phyloP scores from a whole-genome alignment of 2,888 invertebrate genomes.

The Marronus borbonicus region DNA sequence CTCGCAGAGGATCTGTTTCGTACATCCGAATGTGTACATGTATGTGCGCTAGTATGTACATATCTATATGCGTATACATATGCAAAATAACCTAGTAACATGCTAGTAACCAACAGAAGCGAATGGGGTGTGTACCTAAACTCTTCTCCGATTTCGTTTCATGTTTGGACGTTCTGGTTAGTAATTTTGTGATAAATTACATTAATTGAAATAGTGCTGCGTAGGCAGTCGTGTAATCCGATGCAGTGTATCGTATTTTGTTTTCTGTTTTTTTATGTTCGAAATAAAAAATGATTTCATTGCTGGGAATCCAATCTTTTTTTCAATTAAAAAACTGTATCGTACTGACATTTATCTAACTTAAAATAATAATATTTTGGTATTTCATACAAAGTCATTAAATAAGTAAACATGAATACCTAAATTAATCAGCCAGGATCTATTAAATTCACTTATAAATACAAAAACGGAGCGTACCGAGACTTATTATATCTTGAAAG shows the following conservation, averaged over 20 bases:
- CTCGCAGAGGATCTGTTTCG: not conserved
- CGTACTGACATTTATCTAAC: too few species aligned
- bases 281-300: not conserved
- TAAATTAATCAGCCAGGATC: too few species aligned
- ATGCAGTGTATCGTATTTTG: not conserved
- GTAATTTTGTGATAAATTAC: conserved; percentile 39
- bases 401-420: too few species aligned
- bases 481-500: too few species aligned
- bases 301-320: not conserved
- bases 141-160: conserved; percentile 6
- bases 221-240: conserved; percentile 13
- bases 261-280: not conserved
- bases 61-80: not conserved
- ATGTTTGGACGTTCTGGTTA: conserved; percentile 11
- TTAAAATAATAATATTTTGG: too few species aligned
- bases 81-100: not conserved
- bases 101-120: not conserved
- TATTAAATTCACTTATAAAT: too few species aligned
- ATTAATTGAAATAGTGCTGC: conserved; percentile 32
- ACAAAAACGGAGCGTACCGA: too few species aligned
- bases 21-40: not conserved
- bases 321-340: not conserved
- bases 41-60: too few species aligned
- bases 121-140: not conserved
- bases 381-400: too few species aligned